These are phyloP conservation scores for Marmota flaviventris DNA, from an alignment of 2,113 vertebrate species.

Conservation along the genomic window DNA sequence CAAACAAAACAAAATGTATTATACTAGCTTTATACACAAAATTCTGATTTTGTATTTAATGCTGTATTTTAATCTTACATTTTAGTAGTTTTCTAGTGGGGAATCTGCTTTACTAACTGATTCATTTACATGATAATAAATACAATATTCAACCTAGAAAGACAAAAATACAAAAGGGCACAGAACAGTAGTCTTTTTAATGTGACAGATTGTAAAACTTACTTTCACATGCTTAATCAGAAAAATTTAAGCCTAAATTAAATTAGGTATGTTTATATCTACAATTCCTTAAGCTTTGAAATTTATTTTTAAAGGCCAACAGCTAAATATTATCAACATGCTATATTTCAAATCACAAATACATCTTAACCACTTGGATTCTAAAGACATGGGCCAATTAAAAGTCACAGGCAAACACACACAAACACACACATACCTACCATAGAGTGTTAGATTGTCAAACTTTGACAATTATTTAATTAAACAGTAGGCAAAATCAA, in stretches of 20 bases:
- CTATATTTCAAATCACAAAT: slow-evolving; percentile 90
- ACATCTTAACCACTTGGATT: slow-evolving; percentile 89
- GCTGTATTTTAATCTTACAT: slow-evolving; percentile 86
- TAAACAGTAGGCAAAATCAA: slow-evolving; percentile 88
- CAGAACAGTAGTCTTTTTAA: slow-evolving; percentile 88
- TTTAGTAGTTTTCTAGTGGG: slow-evolving; percentile 87
- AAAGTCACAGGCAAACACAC: slow-evolving; percentile 78
- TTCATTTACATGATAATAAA: slow-evolving; percentile 85
- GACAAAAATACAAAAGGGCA: slow-evolving; percentile 87
- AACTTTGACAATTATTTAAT: slow-evolving; percentile 88
- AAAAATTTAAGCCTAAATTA: slow-evolving; percentile 87
- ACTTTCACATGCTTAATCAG: slow-evolving; percentile 86
- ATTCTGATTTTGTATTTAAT: slow-evolving; percentile 85
- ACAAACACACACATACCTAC: slow-evolving; percentile 79
- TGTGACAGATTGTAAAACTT: slow-evolving; percentile 86
- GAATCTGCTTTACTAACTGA: slow-evolving; percentile 87
- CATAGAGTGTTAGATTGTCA: slow-evolving; percentile 88
- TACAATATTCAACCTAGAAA: slow-evolving; percentile 87
- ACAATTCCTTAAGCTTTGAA: slow-evolving; percentile 87
- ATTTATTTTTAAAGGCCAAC: slow-evolving; percentile 87
- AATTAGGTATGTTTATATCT: slow-evolving; percentile 85
- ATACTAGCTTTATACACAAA: slow-evolving; percentile 88
- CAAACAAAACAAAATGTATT: slow-evolving; percentile 87
- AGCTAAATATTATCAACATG: slow-evolving; percentile 90
- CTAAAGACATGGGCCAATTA: slow-evolving; percentile 86